These are phyloP conservation scores for Heliocidaris erythrogramma DNA, from an alignment of 35 echinoderm and acorn worm species.

Conservation along the genomic window DNA sequence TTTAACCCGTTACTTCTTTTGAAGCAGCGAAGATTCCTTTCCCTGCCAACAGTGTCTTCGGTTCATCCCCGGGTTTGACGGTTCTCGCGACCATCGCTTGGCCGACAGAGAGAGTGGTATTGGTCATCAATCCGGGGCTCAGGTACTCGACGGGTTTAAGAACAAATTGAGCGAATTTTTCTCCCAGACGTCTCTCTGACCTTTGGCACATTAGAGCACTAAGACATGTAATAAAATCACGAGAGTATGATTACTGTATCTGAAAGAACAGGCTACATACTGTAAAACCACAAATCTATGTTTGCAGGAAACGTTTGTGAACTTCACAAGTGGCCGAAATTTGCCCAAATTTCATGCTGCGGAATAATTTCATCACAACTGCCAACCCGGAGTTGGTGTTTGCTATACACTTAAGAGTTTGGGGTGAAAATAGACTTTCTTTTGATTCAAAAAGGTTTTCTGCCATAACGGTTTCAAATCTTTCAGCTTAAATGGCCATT, in stretches of 20 bases:
- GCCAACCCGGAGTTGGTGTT: too few species aligned
- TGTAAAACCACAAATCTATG: too few species aligned
- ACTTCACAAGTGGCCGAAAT: not conserved
- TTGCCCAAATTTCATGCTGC: too few species aligned
- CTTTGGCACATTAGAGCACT: conserved; percentile 75
- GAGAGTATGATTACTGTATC: not conserved
- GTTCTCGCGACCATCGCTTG: conserved; percentile 69
- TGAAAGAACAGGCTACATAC: too few species aligned
- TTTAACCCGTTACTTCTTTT: conserved; percentile 13
- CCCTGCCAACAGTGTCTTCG: not conserved
- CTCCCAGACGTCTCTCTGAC: conserved; percentile 54
- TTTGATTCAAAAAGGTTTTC: too few species aligned
- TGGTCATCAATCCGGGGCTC: conserved; percentile 52
- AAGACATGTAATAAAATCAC: not conserved
- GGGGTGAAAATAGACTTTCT: too few species aligned
- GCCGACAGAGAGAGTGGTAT: conserved; percentile 61
- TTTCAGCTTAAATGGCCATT: too few species aligned
- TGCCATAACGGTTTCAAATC: too few species aligned
- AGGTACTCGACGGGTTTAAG: conserved; percentile 64
- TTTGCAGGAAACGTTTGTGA: too few species aligned
- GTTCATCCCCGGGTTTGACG: not conserved
- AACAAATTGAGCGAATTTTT: conserved; percentile 52
- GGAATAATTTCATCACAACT: too few species aligned
- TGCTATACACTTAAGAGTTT: too few species aligned
- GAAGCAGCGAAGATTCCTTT: not conserved